Percentiles rank a stretch among this genome's conserved stretches.
These are phyloP conservation scores for Adineta ricciae DNA, from an alignment of 2,888 invertebrate species.

Conservation along the genomic window DNA sequence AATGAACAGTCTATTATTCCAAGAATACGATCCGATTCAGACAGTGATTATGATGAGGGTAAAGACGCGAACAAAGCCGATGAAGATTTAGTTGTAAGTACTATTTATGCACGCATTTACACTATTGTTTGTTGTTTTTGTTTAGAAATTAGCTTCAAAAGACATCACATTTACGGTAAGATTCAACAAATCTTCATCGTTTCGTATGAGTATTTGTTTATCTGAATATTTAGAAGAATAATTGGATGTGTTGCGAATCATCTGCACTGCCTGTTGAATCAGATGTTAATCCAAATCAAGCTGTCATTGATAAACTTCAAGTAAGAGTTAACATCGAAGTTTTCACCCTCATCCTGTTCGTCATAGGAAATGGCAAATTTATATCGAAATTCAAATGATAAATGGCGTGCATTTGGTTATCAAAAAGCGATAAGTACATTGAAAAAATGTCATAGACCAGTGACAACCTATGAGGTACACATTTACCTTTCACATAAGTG, in stretches of 20 bases:
- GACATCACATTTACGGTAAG: neutral
- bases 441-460: conserved; percentile 45
- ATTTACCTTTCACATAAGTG: neutral
- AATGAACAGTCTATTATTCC: neutral
- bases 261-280: neutral
- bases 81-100: neutral
- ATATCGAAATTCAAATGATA: conserved; percentile 52
- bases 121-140: neutral
- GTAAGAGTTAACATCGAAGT: neutral
- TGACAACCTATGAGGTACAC: conserved; percentile 49
- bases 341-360: neutral
- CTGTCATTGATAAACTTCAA: conserved; percentile 5
- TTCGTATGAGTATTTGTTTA: neutral
- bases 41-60: neutral
- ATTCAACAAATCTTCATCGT: neutral
- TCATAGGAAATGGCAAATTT: conserved; percentile 49
- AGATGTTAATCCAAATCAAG: neutral
- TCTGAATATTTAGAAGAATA: neutral
- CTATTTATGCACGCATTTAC: neutral
- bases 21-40: neutral
- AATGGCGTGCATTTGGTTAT: conserved; percentile 52
- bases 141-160: neutral
- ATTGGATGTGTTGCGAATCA: neutral
- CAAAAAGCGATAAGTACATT: conserved; percentile 51
- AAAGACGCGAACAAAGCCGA: neutral